A percentile compares a stretch with the other conserved stretches of the same genome.
Evolutionary conservation across 64 coral and sea anemone genomes (phyloP).

Genomic region (Anthopleura sola): DNA sequence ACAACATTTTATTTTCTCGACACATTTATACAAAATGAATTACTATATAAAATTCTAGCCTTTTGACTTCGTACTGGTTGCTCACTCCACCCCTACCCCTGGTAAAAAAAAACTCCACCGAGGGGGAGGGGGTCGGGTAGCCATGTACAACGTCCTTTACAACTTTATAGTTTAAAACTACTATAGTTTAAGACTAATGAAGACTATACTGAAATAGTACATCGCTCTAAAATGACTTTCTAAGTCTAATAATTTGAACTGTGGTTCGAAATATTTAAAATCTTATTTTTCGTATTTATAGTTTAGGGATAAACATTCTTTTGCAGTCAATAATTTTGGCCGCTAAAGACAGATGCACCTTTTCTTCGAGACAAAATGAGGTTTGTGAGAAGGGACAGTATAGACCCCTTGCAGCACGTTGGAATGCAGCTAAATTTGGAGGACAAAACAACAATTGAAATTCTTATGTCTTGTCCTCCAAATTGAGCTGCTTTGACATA

Average conservation of each 20-base stretch:
- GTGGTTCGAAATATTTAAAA: background rate
- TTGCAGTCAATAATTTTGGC: background rate
- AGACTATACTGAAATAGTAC: background rate
- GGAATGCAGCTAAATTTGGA: no score
- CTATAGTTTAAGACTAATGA: no score
- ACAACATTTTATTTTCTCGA: background rate
- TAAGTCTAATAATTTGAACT: background rate
- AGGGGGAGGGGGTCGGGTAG: background rate
- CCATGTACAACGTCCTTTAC: no score
- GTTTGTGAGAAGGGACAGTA: background rate
- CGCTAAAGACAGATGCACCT: background rate
- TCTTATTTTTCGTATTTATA: background rate
- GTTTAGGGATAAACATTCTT: background rate
- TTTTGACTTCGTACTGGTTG: background rate
- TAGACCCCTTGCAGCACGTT: no score
- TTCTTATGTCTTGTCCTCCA: no score
- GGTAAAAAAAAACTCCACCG: background rate
- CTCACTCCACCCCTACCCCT: background rate
- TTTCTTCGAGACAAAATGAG: background rate
- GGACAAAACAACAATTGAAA: no score
- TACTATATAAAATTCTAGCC: background rate
- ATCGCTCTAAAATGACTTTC: background rate
- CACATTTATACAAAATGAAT: background rate
- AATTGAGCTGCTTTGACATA: no score
- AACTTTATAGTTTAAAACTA: no score